phyloP scores from a whole-genome alignment of 1,140 invertebrate genomes.

The Meloidogyne chitwoodi region DNA sequence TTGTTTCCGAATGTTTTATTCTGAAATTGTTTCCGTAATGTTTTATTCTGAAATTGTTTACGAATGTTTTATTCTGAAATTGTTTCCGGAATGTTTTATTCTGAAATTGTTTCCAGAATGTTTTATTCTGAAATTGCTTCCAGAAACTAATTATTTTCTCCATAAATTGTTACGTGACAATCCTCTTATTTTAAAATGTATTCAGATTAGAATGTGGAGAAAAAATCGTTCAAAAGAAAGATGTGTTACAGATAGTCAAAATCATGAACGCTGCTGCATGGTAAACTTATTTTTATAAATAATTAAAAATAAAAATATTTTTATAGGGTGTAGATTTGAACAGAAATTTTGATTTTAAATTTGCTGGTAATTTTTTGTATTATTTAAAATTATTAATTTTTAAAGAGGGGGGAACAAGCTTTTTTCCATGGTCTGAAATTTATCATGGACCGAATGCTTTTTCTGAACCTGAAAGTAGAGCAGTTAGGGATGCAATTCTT shows the following conservation, averaged over 20 bases:
- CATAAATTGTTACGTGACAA: too few species aligned
- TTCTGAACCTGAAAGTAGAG: constrained; percentile 56
- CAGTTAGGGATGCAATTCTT: constrained; percentile 51
- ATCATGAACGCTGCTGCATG: constrained; percentile 40
- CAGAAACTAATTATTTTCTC: too few species aligned
- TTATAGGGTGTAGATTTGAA: constrained; percentile 53
- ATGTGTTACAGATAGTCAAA: constrained; percentile 37
- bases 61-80: too few species aligned
- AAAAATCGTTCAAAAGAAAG: constrained; percentile 49
- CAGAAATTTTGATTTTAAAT: constrained; percentile 47
- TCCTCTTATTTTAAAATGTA: too few species aligned
- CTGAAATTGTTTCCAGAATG: too few species aligned
- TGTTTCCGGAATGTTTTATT: too few species aligned
- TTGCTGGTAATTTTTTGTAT: constrained; percentile 29
- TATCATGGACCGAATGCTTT: constrained; percentile 54
- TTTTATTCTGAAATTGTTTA: too few species aligned
- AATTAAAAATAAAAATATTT: neutral
- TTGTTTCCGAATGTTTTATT: too few species aligned
- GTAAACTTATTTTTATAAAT: neutral
- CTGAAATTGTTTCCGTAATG: too few species aligned
- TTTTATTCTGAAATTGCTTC: too few species aligned
- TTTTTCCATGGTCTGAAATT: constrained; percentile 58
- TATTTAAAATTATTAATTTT: neutral
- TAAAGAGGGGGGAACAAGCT: constrained; percentile 50
- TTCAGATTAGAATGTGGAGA: constrained; percentile 50